These are phyloP conservation scores for Cheilosia impressa DNA, from an alignment of 2,888 invertebrate genomes.

Conservation along the genomic window DNA sequence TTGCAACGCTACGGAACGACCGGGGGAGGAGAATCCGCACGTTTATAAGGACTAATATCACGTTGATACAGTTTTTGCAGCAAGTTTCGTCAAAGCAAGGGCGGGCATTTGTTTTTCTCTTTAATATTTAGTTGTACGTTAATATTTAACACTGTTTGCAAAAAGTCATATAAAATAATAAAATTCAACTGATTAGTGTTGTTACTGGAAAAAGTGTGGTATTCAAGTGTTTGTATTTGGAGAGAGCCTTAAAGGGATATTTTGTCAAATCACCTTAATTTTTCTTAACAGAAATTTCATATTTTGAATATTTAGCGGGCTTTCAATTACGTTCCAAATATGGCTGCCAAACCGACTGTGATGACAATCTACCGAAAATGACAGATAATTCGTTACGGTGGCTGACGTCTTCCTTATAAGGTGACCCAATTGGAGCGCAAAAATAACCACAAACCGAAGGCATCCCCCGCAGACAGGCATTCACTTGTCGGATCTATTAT, in stretches of 20 bases:
- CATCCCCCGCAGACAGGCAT: conserved; percentile 13
- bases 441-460: not conserved
- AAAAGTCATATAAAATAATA: conserved; percentile 33
- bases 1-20: not conserved
- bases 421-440: not conserved
- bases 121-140: conserved; percentile 38
- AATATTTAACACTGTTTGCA: conserved; percentile 59
- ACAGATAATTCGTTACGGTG: conserved; percentile 15
- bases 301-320: too few species aligned
- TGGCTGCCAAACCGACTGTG: not conserved
- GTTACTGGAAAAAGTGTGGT: not conserved
- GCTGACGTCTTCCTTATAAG: conserved; percentile 33
- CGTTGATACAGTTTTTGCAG: conserved; percentile 69
- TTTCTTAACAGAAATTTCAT: not conserved
- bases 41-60: conserved; percentile 71
- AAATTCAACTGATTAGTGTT: conserved; percentile 37
- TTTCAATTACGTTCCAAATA: not conserved
- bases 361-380: not conserved
- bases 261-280: not conserved
- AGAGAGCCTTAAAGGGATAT: not conserved
- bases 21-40: conserved; percentile 3
- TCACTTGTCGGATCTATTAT: conserved; percentile 11
- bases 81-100: conserved; percentile 12
- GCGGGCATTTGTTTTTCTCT: conserved; percentile 20
- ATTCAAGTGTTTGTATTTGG: not conserved